Conservation (phyloP, 2,888 invertebrate species). For the Dryadula phaetusa region DNA sequence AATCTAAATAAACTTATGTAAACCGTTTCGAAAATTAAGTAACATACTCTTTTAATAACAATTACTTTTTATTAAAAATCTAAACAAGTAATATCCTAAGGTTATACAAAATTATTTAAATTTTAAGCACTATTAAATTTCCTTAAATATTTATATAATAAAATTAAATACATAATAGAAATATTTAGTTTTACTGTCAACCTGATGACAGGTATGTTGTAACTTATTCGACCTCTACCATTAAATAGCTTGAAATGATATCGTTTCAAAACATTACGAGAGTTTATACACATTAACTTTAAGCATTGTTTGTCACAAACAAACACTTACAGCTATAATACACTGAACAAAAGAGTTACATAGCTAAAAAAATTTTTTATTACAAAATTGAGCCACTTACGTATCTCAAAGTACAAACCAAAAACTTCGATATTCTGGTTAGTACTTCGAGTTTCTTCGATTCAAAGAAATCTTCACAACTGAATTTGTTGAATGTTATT, state of each 20-base stretch:
- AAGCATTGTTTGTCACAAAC: slow-evolving; percentile 28
- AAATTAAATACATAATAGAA: slow-evolving; percentile 13
- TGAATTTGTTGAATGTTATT: background rate
- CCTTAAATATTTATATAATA: slow-evolving; percentile 7
- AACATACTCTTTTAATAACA: slow-evolving; percentile 20
- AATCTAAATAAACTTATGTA: background rate
- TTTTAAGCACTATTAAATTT: slow-evolving; percentile 20
- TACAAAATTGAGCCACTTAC: slow-evolving; percentile 39
- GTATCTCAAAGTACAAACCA: slow-evolving; percentile 28
- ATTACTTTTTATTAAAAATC: slow-evolving; percentile 21
- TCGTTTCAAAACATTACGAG: slow-evolving; percentile 18
- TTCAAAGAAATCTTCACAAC: slow-evolving; percentile 21
- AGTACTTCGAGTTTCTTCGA: slow-evolving; percentile 21
- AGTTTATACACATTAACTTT: slow-evolving; percentile 30
- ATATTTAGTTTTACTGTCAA: slow-evolving; percentile 18
- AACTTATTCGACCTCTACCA: slow-evolving; percentile 22
- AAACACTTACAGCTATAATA: slow-evolving; percentile 28
- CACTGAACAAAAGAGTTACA: slow-evolving; percentile 22
- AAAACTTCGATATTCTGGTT: slow-evolving; percentile 23
- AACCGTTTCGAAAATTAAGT: slow-evolving; percentile 15
- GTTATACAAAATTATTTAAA: slow-evolving; percentile 22
- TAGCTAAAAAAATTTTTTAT: slow-evolving; percentile 24
- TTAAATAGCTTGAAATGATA: slow-evolving; percentile 25
- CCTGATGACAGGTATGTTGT: slow-evolving; percentile 6
- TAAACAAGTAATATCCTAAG: slow-evolving; percentile 20